phyloP scores from a whole-genome alignment of 2,797 vertebrate species.

The Pipistrellus nathusii region DNA sequence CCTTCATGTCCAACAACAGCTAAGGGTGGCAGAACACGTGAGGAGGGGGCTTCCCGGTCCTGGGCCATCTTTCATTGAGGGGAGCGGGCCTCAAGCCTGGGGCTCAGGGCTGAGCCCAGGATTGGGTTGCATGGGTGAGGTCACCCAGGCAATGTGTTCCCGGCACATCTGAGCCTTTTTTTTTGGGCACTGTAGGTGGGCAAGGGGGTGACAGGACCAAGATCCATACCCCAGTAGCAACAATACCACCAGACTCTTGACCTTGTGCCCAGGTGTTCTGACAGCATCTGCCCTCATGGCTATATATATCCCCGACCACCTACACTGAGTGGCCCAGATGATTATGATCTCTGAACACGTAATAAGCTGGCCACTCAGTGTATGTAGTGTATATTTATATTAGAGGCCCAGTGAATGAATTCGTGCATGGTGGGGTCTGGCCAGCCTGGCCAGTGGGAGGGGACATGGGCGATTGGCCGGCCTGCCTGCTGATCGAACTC shows the following conservation, averaged over 20 bases:
- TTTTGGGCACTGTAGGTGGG: constrained; percentile 61
- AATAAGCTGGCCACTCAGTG: too few relatives aligned
- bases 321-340: background rate
- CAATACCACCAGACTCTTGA: constrained; percentile 50
- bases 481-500: too few relatives aligned
- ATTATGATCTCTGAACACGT: too few relatives aligned
- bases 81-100: background rate
- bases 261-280: background rate
- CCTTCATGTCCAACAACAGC: constrained; percentile 93
- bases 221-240: constrained; percentile 27
- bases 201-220: background rate
- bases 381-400: too few relatives aligned
- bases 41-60: constrained; percentile 9
- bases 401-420: too few relatives aligned
- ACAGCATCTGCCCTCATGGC: background rate
- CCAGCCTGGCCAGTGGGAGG: too few relatives aligned
- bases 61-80: background rate
- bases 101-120: background rate
- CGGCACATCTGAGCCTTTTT: constrained; percentile 45
- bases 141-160: background rate
- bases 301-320: background rate
- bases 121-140: background rate
- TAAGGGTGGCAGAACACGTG: constrained; percentile 80
- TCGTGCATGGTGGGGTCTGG: too few relatives aligned
- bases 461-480: too few relatives aligned